A percentile compares a stretch with the other conserved stretches of the same genome.
Conservation (phyloP, 2,888 invertebrate genomes). For the Amblyjoppa fuscipennis region DNA sequence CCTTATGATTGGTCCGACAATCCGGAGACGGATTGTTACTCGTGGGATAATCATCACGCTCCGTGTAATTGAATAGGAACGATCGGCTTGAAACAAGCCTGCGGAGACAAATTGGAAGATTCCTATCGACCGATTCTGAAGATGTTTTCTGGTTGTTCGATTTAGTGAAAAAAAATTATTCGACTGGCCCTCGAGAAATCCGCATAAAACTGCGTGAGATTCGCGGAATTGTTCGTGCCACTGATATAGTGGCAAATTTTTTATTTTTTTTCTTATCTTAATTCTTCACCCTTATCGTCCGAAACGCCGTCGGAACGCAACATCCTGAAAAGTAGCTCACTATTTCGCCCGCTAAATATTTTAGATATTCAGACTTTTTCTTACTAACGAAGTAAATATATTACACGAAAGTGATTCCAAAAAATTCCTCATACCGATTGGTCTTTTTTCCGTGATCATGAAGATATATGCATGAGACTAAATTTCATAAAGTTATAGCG, state of each 20-base stretch:
- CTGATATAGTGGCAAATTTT: not conserved
- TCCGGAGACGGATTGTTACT: constrained; percentile 13
- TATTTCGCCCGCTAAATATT: too few species aligned
- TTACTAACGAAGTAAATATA: too few species aligned
- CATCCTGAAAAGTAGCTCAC: too few species aligned
- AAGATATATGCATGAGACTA: too few species aligned
- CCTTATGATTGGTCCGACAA: constrained; percentile 5
- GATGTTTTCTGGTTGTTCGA: not conserved
- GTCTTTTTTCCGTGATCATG: too few species aligned
- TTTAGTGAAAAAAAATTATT: not conserved
- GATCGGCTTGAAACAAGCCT: not conserved
- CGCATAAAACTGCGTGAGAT: not conserved
- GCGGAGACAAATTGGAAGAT: not conserved
- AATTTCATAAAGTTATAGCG: too few species aligned
- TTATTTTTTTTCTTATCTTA: not conserved
- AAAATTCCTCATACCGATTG: too few species aligned
- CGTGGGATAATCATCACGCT: constrained; percentile 17
- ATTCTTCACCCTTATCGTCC: too few species aligned
- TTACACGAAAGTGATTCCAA: too few species aligned
- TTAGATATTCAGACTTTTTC: too few species aligned
- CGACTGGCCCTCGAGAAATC: not conserved
- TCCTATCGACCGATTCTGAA: not conserved
- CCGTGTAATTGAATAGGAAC: not conserved
- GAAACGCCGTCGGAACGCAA: too few species aligned
- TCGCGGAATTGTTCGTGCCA: not conserved